Percentiles rank a stretch among this genome's conserved stretches.
phyloP scores from a whole-genome alignment of 1,140 invertebrate genomes.

The Sminthurides bifidus region DNA sequence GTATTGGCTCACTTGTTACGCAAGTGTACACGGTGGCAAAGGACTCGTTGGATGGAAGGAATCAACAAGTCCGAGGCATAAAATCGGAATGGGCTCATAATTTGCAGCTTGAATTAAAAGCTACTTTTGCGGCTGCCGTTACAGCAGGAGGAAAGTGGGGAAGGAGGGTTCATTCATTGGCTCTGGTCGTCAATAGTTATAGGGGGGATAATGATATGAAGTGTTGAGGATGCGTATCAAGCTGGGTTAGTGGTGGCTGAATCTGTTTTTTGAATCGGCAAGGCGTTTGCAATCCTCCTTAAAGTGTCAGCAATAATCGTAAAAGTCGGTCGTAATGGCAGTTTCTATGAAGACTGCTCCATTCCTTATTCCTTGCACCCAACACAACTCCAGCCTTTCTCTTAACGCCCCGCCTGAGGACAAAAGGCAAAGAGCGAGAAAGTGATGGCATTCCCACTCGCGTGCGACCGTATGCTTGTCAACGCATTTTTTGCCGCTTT shows the following conservation, averaged over 20 bases:
- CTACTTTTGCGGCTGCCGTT: too few relatives aligned
- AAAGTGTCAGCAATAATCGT: conserved; percentile 32
- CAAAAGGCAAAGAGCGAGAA: too few relatives aligned
- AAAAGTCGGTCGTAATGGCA: conserved; percentile 31
- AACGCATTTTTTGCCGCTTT: not conserved
- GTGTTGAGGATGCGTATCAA: conserved; percentile 32
- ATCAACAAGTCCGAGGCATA: too few relatives aligned
- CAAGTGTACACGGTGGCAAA: too few relatives aligned
- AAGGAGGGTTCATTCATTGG: not conserved
- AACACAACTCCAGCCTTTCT: not conserved
- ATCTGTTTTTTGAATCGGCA: conserved; percentile 32
- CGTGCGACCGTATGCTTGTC: not conserved
- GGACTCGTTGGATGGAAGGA: too few relatives aligned
- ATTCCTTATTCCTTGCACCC: conserved; percentile 15
- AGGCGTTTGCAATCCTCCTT: conserved; percentile 32
- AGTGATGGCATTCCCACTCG: not conserved
- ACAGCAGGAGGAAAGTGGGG: too few relatives aligned
- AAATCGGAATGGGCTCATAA: too few relatives aligned
- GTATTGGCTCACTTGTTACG: too few relatives aligned
- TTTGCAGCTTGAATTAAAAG: too few relatives aligned
- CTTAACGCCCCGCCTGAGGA: not conserved
- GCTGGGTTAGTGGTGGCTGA: conserved; percentile 31
- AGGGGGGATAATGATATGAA: conserved; percentile 32
- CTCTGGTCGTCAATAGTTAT: conserved; percentile 17
- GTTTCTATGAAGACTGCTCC: conserved; percentile 31